Percentiles rank a stretch among this genome's conserved stretches.
phyloP scores from a whole-genome alignment of 2,888 invertebrate genomes.

The Pyrocoelia pectoralis region DNA sequence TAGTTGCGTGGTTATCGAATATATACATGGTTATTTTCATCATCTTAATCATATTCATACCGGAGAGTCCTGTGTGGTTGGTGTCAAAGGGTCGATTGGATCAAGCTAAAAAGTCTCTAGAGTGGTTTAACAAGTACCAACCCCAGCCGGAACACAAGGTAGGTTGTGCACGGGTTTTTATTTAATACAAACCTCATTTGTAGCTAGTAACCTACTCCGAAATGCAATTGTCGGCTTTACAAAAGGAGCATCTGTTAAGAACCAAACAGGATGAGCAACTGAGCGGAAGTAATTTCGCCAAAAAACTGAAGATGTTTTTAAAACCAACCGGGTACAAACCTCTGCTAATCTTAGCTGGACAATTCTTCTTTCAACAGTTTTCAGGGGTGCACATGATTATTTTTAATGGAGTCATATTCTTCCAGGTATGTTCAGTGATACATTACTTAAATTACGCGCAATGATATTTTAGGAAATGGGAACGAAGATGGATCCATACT shows the following conservation, averaged over 20 bases:
- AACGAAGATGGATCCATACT: constrained; percentile 61
- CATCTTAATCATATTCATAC: constrained; percentile 60
- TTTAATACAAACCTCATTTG: constrained; percentile 45
- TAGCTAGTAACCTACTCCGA: constrained; percentile 60
- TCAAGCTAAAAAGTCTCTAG: constrained; percentile 62
- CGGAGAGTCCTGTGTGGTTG: constrained; percentile 68
- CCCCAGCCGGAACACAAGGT: constrained; percentile 59
- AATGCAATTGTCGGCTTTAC: constrained; percentile 61
- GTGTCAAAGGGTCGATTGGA: constrained; percentile 63
- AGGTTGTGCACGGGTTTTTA: constrained; percentile 20
- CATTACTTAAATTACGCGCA: too few relatives aligned
- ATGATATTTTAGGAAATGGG: constrained; percentile 55
- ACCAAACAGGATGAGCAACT: constrained; percentile 53
- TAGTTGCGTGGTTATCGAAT: constrained; percentile 63
- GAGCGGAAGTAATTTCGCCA: constrained; percentile 51
- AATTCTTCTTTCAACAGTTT: constrained; percentile 68
- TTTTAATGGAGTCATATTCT: constrained; percentile 68
- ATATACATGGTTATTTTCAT: constrained; percentile 62
- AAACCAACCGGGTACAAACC: constrained; percentile 69
- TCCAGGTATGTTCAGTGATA: constrained; percentile 56
- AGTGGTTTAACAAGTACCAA: constrained; percentile 54
- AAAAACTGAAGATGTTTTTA: constrained; percentile 58
- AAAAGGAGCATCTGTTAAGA: constrained; percentile 64
- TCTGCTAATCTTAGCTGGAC: constrained; percentile 62
- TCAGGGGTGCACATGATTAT: constrained; percentile 69